These are phyloP conservation scores for Epizoanthus stellaris DNA, from an alignment of 92 coral and sea anemone genomes.

Conservation along the genomic window DNA sequence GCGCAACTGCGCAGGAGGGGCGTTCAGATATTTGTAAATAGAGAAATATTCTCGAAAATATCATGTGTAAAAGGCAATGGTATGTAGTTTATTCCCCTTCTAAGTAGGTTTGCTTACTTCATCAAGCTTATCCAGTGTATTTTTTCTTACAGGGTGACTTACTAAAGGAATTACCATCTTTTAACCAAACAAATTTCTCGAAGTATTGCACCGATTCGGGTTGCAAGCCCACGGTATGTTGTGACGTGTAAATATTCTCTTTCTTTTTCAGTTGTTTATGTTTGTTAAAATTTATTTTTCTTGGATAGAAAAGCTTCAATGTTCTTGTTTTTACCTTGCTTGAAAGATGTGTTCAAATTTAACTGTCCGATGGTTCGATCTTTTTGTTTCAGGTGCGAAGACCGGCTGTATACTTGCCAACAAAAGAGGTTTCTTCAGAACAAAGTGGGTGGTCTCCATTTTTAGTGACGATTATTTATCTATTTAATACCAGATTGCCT, in stretches of 20 bases:
- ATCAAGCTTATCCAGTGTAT: neutral
- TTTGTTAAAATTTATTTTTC: constrained; percentile 1
- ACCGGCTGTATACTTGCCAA: constrained; percentile 94
- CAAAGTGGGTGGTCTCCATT: constrained; percentile 66
- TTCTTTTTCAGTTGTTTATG: neutral
- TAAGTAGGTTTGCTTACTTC: neutral
- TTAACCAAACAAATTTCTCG: constrained; percentile 93
- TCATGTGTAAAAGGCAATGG: constrained; percentile 27
- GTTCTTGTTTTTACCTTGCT: neutral
- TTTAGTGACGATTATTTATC: neutral
- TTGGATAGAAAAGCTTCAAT: neutral
- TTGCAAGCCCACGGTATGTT: constrained; percentile 85
- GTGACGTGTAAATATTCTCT: constrained; percentile 9
- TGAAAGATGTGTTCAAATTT: neutral
- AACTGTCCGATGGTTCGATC: neutral
- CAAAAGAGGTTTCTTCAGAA: constrained; percentile 85
- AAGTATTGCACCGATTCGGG: constrained; percentile 83
- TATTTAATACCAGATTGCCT: neutral
- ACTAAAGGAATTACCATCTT: constrained; percentile 94
- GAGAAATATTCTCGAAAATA: constrained; percentile 16
- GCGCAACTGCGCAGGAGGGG: constrained; percentile 25
- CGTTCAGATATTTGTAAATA: constrained; percentile 24
- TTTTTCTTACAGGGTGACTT: constrained; percentile 80
- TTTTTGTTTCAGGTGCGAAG: constrained; percentile 74
- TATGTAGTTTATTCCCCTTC: neutral